A percentile compares a stretch with the other conserved stretches of the same genome.
Evolutionary conservation across 2,888 invertebrate genomes (phyloP).

Genomic region (Copidosoma aretas): DNA sequence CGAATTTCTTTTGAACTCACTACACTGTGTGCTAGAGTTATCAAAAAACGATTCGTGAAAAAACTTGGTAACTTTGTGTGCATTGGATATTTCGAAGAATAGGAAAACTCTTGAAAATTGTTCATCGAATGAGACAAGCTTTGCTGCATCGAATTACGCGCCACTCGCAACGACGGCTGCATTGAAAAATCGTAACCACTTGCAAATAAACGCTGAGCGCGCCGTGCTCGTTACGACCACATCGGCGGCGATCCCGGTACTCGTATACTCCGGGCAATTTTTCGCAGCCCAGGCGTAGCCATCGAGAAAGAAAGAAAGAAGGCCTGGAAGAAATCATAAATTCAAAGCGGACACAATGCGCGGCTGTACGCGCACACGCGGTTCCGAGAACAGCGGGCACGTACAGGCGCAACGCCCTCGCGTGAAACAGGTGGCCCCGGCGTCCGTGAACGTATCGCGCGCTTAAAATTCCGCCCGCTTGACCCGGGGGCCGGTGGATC

Average conservation of each 20-base stretch:
- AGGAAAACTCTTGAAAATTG: too few species aligned
- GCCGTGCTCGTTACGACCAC: constrained; percentile 12
- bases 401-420: neutral
- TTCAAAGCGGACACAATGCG: constrained; percentile 37
- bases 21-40: too few species aligned
- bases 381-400: too few species aligned
- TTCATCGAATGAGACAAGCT: too few species aligned
- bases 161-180: too few species aligned
- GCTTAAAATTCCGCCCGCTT: constrained; percentile 63
- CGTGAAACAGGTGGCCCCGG: constrained; percentile 31
- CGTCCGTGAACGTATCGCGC: constrained; percentile 50
- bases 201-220: too few species aligned
- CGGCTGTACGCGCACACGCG: neutral
- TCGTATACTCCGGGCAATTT: constrained; percentile 12
- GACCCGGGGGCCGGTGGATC: constrained; percentile 60
- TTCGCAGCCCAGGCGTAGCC: neutral
- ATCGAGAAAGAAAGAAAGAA: constrained; percentile 11
- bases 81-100: too few species aligned
- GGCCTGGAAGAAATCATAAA: constrained; percentile 37
- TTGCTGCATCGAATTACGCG: too few species aligned
- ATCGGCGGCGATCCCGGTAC: constrained; percentile 17
- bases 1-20: too few species aligned
- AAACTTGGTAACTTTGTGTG: too few species aligned
- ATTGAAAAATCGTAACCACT: too few species aligned
- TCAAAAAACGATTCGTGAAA: too few species aligned